Percentiles rank a stretch among this genome's conserved stretches.
Conservation (phyloP, 2,113 vertebrate species). For the Ivindomyrus marchei region DNA sequence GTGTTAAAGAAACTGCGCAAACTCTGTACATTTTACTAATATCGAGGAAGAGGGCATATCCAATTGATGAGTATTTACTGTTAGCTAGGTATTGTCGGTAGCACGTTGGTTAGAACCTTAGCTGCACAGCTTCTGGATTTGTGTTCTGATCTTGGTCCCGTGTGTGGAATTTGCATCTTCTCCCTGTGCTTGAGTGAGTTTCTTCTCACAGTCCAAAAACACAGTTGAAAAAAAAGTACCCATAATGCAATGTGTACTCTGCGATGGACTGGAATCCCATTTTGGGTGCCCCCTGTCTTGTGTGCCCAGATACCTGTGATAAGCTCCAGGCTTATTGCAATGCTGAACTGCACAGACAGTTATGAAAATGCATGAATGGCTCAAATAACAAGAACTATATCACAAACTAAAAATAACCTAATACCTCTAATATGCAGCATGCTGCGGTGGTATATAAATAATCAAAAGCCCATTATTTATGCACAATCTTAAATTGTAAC, state of each 20-base stretch:
- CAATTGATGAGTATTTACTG: not conserved
- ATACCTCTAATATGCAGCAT: not conserved
- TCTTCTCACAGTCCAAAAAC: not conserved
- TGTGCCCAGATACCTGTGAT: not conserved
- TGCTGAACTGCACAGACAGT: not conserved
- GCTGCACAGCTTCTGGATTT: not conserved
- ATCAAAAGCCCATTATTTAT: not conserved
- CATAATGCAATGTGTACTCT: not conserved
- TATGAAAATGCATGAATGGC: not conserved
- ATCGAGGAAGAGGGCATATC: not conserved
- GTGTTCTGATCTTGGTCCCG: not conserved
- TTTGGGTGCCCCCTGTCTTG: not conserved
- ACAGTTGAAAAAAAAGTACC: not conserved
- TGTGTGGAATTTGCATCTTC: not conserved
- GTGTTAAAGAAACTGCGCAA: not conserved
- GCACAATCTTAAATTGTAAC: slow-evolving; percentile 28
- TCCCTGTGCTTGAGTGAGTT: not conserved
- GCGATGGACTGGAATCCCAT: not conserved
- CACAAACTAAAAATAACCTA: not conserved
- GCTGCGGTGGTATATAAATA: not conserved
- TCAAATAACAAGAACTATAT: not conserved
- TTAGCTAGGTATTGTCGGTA: not conserved
- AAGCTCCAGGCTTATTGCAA: not conserved
- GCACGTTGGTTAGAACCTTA: not conserved
- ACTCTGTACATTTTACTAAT: not conserved